Evolutionary conservation across 2,888 invertebrate species (phyloP), one percentile per base, ranked within the genome.

Genomic region (Rapana venosa): DNA sequence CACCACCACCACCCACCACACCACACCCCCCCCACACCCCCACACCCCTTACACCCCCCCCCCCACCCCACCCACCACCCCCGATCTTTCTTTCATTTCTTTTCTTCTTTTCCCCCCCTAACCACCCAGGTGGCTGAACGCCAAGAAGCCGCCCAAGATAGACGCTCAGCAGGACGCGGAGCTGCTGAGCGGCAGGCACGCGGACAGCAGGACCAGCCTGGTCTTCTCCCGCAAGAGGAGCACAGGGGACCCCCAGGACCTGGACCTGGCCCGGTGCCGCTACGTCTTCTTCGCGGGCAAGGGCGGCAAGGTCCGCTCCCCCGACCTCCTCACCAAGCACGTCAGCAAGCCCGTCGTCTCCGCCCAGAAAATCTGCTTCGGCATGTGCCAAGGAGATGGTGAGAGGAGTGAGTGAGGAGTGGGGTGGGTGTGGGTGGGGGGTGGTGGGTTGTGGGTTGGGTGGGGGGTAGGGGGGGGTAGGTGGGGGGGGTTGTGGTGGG

Each of bases 201-300:
- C 20, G 1, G 35, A 86, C 61, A 22, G 58, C 22, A 30, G 6
- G 5, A 86, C 86, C 58, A 86, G 20, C 22, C 66, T 86, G 22
- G 61, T 86, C 86, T 86, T 86, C 86, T 66, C 61, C 32, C 86
- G 86, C 1, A 61, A 35, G 22, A 61, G 86, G 13, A 32, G 20
- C 35, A 86, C 86, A 5, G 86, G 86, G 11, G 86, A 66, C 86
- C 0, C 32, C 35, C 22, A 30, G 0, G 86, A 86, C 35, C 32
- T 86, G 17, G 66, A 86, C 66, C 66, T 86, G 32, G 0, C 30
- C 26, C 20, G 26, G 66, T 86, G 86, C 22, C 61, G 61, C 22
- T 35, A 86, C 61, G 86, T 86, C 56, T 86, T 86, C 66, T 86
- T 86, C 86, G 86, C 86, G 35, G 35, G 32, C 17, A 86, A 86